phyloP scores from a whole-genome alignment of 2,113 vertebrate species.

The Cromileptes altivelis region DNA sequence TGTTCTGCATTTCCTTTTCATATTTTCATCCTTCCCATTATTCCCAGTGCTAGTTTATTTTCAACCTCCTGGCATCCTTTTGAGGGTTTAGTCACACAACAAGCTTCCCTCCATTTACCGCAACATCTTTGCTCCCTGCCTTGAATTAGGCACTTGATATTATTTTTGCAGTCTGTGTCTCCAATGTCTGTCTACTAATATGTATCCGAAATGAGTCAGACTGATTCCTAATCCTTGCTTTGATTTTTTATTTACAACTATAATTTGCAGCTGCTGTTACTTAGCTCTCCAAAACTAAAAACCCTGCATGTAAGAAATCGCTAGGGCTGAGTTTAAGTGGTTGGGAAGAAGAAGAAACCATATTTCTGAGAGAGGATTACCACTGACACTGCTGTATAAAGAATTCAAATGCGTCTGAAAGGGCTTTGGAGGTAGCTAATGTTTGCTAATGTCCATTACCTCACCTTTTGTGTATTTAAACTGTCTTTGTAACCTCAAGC shows the following conservation, averaged over 20 bases:
- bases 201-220: conserved; percentile 43
- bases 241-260: not conserved
- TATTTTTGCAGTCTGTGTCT: conserved; percentile 32
- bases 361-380: not conserved
- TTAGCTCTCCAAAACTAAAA: not conserved
- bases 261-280: conserved; percentile 14
- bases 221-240: conserved; percentile 29
- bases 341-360: not conserved
- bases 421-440: no score
- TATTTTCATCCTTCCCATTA: conserved; percentile 68
- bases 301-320: not conserved
- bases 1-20: conserved; percentile 74
- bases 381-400: not conserved
- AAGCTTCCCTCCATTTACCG: conserved; percentile 59
- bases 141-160: conserved; percentile 42
- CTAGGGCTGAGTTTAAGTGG: not conserved
- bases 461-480: not conserved
- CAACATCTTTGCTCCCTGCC: conserved; percentile 42
- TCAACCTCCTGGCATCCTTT: conserved; percentile 59
- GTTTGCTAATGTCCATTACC: no score
- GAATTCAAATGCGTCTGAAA: no score
- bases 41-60: conserved; percentile 68
- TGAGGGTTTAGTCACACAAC: conserved; percentile 67
- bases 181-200: conserved; percentile 18
- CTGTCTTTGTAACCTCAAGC: conserved; percentile 7